Evolutionary conservation across 2,113 vertebrate species (phyloP).

Genomic region (Mystacornis crossleyi): DNA sequence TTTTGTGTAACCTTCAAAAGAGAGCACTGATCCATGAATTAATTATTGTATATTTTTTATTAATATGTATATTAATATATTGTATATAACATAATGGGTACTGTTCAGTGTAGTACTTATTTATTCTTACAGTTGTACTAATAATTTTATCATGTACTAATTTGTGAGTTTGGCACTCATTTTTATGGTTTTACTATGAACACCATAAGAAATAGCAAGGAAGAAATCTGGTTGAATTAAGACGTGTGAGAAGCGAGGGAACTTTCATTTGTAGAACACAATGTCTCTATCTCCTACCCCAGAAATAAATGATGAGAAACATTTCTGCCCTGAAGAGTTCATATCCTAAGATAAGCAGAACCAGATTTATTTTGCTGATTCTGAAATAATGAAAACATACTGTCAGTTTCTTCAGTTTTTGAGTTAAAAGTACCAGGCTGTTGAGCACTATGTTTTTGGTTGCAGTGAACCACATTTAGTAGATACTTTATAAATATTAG

Average conservation of each 20-base stretch:
- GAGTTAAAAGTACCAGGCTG: not conserved
- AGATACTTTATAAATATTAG: not conserved
- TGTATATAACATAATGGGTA: not conserved
- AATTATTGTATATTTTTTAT: not conserved
- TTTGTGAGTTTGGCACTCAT: not conserved
- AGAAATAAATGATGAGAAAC: not conserved
- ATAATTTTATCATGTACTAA: not conserved
- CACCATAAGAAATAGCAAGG: not conserved
- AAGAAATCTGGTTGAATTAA: not conserved
- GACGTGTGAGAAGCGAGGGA: not conserved
- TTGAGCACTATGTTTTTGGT: not conserved
- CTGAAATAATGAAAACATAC: not conserved
- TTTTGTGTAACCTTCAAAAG: conserved; percentile 20
- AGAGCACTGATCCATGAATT: not conserved
- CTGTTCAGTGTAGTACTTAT: not conserved
- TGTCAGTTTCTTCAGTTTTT: not conserved
- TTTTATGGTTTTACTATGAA: not conserved
- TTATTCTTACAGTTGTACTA: not conserved
- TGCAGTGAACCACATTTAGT: not conserved
- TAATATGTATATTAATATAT: no score
- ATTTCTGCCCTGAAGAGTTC: not conserved
- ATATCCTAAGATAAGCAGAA: not conserved
- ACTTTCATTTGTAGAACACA: not conserved
- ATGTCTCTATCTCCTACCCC: not conserved
- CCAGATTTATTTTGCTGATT: not conserved